Percentiles rank a stretch among this genome's conserved stretches.
These are phyloP conservation scores for Diadophis punctatus DNA, from an alignment of 2,113 vertebrate genomes.

Conservation along the genomic window DNA sequence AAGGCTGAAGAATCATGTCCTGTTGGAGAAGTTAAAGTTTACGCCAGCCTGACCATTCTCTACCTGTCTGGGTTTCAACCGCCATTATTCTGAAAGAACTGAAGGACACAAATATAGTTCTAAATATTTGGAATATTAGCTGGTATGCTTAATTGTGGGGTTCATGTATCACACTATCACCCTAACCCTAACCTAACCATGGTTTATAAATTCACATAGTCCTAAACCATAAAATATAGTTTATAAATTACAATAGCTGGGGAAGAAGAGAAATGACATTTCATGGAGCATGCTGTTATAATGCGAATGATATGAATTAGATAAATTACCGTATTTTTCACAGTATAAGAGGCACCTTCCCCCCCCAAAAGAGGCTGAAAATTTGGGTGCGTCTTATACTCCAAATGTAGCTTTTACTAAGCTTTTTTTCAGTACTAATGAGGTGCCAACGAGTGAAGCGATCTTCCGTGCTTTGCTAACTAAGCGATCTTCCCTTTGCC, in stretches of 20 bases:
- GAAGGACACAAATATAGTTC: background rate
- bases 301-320: background rate
- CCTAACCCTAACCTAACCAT: background rate
- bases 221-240: background rate
- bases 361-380: no score
- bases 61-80: background rate
- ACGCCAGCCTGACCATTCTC: background rate
- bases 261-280: background rate
- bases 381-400: no score
- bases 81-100: background rate
- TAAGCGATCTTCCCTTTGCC: no score
- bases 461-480: no score
- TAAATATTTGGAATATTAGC: background rate
- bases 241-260: background rate
- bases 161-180: background rate
- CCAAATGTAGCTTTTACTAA: no score
- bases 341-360: no score
- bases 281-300: background rate
- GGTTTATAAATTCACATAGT: background rate
- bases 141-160: background rate
- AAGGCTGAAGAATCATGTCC: background rate
- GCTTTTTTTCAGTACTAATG: no score
- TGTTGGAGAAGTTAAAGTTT: background rate
- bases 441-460: no score
- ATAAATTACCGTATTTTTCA: background rate